Base-by-base conservation (phyloP, 2,797 vertebrate species). In the Esox lucius region DNA sequence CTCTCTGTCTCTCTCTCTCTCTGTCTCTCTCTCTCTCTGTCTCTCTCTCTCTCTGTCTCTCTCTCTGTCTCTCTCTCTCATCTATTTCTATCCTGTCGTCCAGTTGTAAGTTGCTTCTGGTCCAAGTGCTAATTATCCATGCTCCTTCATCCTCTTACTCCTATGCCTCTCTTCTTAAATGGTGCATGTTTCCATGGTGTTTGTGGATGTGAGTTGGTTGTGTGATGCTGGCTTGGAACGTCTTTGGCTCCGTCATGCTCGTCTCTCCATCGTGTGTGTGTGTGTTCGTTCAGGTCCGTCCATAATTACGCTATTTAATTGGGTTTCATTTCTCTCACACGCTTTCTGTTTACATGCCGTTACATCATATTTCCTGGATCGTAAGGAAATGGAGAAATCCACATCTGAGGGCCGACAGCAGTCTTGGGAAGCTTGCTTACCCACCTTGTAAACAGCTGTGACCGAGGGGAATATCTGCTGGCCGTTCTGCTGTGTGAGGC, bases 181-280 rank as follows among this genome's bases (percentile, higher is more conserved):
- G 1, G 42, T 46, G 42, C 11, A 7, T 46, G 42, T 46, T 16
- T 31, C 5, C 61, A 13, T 64, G 24, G 26, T 31, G 24, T 64
- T 31, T 75, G 56, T 77, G 71, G 48, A 74, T 74, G 68, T 78
- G 70, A 65, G 68, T 70, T 75, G 66, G 68, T 73, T 59, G 64
- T 78, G 49, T 70, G 62, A 33, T 19, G n/a, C 62, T 74, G 59
- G 65, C 75, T 75, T 80, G 76, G 74, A 71, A 56, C 8, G 59
- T 39, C 56, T 72, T 15, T 22, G n/a, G 8, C 35, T 26, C 39
- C 65, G 5, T 46, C 72, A 26, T 5, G 61, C 35, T 64, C 22
- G 16, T 67, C 31, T 22, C 65, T 67, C 33, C 33, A 2, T 66
- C 28, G 0, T 13, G 33, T 42, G 42, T 46, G 42, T 46, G 6